phyloP scores from a whole-genome alignment of 2,113 vertebrate genomes.

The Phainopepla nitens region DNA sequence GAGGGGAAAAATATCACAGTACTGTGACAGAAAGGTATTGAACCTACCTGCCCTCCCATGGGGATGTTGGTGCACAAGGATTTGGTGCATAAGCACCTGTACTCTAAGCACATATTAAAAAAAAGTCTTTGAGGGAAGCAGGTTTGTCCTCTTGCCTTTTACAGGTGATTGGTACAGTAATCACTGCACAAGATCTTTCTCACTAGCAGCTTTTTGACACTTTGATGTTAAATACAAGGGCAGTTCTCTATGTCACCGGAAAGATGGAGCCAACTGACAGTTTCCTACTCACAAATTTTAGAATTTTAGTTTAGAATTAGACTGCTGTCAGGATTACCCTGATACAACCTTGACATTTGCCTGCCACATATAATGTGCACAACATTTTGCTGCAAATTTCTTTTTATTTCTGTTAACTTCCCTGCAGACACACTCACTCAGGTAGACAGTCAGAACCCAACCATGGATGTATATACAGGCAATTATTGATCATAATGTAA shows the following conservation, averaged over 20 bases:
- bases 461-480: rapidly evolving
- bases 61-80: not conserved
- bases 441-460: not conserved
- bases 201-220: not conserved
- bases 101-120: not conserved
- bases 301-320: not conserved
- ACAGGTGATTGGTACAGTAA: not conserved
- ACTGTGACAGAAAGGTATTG: not conserved
- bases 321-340: not conserved
- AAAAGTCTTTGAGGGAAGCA: not conserved
- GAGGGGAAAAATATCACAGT: not conserved
- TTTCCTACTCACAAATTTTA: not conserved
- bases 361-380: not conserved
- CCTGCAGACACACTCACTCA: not conserved
- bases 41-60: not conserved
- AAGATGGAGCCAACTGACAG: not conserved
- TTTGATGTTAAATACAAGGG: not conserved
- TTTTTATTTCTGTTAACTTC: not conserved
- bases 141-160: not conserved
- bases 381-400: not conserved
- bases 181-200: not conserved
- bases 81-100: not conserved
- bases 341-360: not conserved
- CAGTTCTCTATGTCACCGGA: not conserved
- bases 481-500: not conserved